Base-by-base conservation (phyloP, 2,888 invertebrate genomes). In the Trachelus iudaicus region DNA sequence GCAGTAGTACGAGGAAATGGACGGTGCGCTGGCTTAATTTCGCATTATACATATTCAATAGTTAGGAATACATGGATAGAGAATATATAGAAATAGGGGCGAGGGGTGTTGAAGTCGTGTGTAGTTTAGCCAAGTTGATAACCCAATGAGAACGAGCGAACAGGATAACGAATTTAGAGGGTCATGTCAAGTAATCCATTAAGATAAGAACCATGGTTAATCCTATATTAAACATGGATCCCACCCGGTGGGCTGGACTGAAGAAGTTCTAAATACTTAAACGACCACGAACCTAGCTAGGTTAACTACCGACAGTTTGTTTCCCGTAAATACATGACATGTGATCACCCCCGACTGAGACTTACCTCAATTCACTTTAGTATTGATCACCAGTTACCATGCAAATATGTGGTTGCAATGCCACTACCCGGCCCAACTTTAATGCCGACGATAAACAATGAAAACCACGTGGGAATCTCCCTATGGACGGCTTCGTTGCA, bases 371-470 rank as follows among this genome's bases (percentile, higher is more conserved):
- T 56, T 76, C 75, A 78, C 75, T 78, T 78, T 78, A 78, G 73
- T 78, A 78, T 78, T 78, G 78, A 78, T 73, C 78, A 73, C 75
- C 68, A 68, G 78, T 78, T 78, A 78, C 75, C 76, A 78, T 78
- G 78, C 76, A 78, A 76, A 78, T 40, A 76, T 76, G 75, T 56
- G 73, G 69, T 69, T 77, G 56, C 75, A 73, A 15, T 75, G 34
- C 33, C 69, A n/a, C 34, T 69, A 77, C 56, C 37, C 71, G 33
- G 11, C 75, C 56, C 31, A 69, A 77, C 33, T 75, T 71, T 76
- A 30, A 40, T n/a, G 35, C 75, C 33, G 23, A 75, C 40, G 40
- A 71, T 77, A 34, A 75, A 75, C 74, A 75, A 30, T 69, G 33
- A 3, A 69, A 40, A 30, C 69, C 30, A 30, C 69, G 69, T 69